Evolutionary conservation across 2,888 invertebrate genomes (phyloP), one percentile per base, ranked within the genome.

Genomic region (Napeogenes sylphis): DNA sequence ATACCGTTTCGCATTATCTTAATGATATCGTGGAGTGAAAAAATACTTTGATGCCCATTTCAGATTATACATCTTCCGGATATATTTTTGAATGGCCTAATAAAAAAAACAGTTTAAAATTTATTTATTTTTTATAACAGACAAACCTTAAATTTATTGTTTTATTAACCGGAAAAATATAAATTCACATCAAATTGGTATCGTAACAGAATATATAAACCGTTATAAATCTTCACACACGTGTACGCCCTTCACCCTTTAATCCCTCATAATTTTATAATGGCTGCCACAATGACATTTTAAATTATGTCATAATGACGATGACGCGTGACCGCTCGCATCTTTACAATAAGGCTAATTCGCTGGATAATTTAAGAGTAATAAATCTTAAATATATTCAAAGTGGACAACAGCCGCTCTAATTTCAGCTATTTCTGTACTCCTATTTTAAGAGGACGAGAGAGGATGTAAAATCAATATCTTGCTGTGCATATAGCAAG

Each of bases 271-370:
- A 81, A 82, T 74, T 81, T 79, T 80, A 80, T 80, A 81, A 78
- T 73, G 73, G 78, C 76, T 65, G 67, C 69, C 69, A 70, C 87
- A 86, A 85, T 86, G 80, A 77, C 79, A 82, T 82, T 88, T 89
- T 83, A 87, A 88, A 87, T 87, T 83, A 82, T 85, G 80, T 80
- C 82, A 82, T 80, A 80, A 76, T 77, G 77, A 78, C 75, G 78
- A 75, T 73, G 72, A 71, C 70, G 71, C 66, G 69, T 68, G 61
- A 55, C 68, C 64, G 66, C 55, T 57, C 71, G 58, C 71, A 59
- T 66, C 76, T 73, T 73, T 70, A 85, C 83, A 84, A 84, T 83
- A 67, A 77, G 68, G 76, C 78, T 81, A 85, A 85, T 86, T 84
- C 78, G 70, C 8, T 30, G 64, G 58, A 64, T 78, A 80, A 79